Evolutionary conservation across 2,113 vertebrate genomes (phyloP).

Genomic region (Tetraodon nigroviridis): DNA sequence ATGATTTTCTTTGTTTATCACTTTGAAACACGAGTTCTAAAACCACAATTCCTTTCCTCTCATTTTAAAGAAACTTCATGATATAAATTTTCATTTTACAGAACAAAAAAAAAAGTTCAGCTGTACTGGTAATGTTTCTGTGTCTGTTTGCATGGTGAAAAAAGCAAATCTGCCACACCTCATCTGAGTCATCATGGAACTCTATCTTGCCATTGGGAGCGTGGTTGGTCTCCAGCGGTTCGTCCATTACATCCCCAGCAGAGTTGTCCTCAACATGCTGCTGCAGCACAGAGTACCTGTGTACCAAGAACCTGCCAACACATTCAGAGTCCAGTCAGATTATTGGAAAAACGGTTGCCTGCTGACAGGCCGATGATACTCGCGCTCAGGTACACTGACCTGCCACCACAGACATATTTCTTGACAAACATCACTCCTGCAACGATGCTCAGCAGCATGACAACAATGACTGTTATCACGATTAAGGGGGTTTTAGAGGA

Average conservation of each 20-base stretch:
- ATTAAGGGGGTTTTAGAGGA: conserved; percentile 72
- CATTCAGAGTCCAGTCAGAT: neutral
- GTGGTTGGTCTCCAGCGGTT: conserved; percentile 68
- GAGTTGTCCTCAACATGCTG: conserved; percentile 82
- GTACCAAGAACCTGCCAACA: conserved; percentile 85
- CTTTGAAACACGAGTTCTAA: too few species aligned
- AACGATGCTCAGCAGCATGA: conserved; percentile 74
- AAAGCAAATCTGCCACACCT: conserved; percentile 69
- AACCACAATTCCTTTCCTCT: too few species aligned
- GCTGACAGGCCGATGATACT: neutral
- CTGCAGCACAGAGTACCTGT: conserved; percentile 87
- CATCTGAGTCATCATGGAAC: conserved; percentile 91
- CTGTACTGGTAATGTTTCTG: neutral
- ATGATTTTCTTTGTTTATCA: too few species aligned
- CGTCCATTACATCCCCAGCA: conserved; percentile 73
- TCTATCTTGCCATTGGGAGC: conserved; percentile 68
- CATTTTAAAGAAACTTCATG: neutral
- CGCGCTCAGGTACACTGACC: conserved; percentile 69
- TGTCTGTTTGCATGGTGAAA: neutral
- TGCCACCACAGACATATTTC: conserved; percentile 92
- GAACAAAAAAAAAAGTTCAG: too few species aligned
- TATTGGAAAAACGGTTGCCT: neutral
- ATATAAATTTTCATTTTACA: too few species aligned
- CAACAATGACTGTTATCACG: conserved; percentile 76
- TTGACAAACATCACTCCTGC: conserved; percentile 83